Base-by-base conservation (phyloP, 2,797 vertebrate species). In the Coregonus sp. region DNA sequence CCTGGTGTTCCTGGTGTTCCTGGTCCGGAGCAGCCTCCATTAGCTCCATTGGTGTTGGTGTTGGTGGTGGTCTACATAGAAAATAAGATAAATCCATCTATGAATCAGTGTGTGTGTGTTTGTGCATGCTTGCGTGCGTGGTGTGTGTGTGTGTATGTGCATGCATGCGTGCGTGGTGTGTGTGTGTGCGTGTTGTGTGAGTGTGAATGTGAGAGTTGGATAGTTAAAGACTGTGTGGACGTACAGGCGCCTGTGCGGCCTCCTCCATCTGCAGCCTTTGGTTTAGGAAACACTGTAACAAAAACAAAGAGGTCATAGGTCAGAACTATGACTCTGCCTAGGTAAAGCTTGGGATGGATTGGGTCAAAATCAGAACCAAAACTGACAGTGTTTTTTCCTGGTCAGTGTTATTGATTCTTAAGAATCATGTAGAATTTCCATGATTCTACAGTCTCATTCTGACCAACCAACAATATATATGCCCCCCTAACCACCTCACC, bases 1-100 rank as follows among this genome's bases (percentile, higher is more conserved):
- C 96, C 96, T 0, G 95, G 94, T 0, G 90, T 50, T 0, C 96
- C 96, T 0, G 87, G 87, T 61, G 90, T 50, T 0, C 96, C 96
- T 0, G 87, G 87, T 61, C 59, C 59, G 40, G 40, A 47, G 40
- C 93, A 95, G 76, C 86, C 85, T 0, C 91, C 90, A 50, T 83
- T 86, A 0, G 35, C 9, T 47, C 40, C 40, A 47, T 47, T 2
- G 11, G 40, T 72, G 86, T 92, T 68, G 7, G 15, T 89, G 83
- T 92, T 68, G 7, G 15, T 89, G 83, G 94, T 92, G 59, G 90
- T 90, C 94, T 95, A 76, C 50, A 52, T 25, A 75, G 50, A 47
- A 3, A 47, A 47, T 2, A 12, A 47, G 40, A 15, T 50, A 12
- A 75, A 33, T 3, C 63, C 78, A 59, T 0, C 14, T 31, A 6